phyloP scores from a whole-genome alignment of 2,113 vertebrate species.

The Scomber scombrus region DNA sequence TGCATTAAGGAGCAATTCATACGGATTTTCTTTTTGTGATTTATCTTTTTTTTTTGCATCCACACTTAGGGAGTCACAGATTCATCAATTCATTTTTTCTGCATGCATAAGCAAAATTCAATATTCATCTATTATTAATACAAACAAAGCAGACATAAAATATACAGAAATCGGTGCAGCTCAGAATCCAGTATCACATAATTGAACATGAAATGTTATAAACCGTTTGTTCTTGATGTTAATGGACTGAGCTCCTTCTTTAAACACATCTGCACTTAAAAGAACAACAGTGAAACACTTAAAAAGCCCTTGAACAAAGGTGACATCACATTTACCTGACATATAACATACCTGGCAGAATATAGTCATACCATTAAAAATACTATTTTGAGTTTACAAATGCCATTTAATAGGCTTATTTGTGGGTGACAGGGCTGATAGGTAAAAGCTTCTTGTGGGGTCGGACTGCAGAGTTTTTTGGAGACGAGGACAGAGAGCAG shows the following conservation, averaged over 20 bases:
- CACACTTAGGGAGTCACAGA: neutral
- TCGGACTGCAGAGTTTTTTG: constrained; percentile 46
- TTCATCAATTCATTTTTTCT: too few species aligned
- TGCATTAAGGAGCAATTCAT: constrained; percentile 16
- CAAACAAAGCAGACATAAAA: neutral
- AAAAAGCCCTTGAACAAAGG: neutral
- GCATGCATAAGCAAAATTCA: neutral
- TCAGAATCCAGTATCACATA: neutral
- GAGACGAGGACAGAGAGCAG: constrained; percentile 42
- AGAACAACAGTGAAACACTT: too few species aligned
- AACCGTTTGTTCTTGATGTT: neutral
- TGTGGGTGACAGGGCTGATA: constrained; percentile 73
- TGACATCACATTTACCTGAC: too few species aligned
- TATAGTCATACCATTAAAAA: too few species aligned
- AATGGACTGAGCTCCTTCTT: neutral
- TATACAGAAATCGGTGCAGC: neutral
- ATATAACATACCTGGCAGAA: too few species aligned
- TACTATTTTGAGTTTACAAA: neutral
- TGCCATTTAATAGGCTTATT: neutral
- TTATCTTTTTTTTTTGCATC: neutral
- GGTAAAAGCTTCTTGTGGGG: constrained; percentile 60
- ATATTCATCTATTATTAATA: neutral
- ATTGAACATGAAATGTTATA: neutral
- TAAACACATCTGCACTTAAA: neutral
- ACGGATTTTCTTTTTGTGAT: neutral